Evolutionary conservation across 2,888 invertebrate species (phyloP), one percentile per base, ranked within the genome.

Genomic region (Drosophila mulleri): DNA sequence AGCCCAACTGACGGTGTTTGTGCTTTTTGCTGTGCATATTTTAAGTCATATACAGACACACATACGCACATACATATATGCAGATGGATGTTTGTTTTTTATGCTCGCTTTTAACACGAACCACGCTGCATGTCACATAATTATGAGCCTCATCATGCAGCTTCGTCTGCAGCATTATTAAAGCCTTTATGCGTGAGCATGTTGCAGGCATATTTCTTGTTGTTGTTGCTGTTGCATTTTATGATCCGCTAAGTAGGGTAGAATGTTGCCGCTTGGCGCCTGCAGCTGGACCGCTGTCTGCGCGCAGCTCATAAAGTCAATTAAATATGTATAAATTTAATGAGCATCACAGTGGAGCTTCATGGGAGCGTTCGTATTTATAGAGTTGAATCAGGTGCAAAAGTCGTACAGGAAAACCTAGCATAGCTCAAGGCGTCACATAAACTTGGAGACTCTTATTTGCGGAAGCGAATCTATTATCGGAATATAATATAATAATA

Each of bases 241-340:
- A 83, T 69, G 87, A 82, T 72, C 78, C 71, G 80, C 88, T 87
- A 84, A 84, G 82, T 87, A 86, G 84, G 69, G 82, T 77, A 68
- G 77, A 72, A 71, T 82, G 84, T 58, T 67, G 82, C 64, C 42
- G 68, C 63, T 63, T 63, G 80, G 70, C 81, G 79, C 72, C 80
- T 67, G 82, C 64, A 42, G 68, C 37, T 35, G 52, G 37, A 37
- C 42, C 65, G 32, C 61, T 42, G 50, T 62, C 59, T 67, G 57
- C 64, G 57, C 67, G 14, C 80, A 68, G 81, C 78, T 58, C 82
- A 80, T 88, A 83, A 86, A 90, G 88, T 84, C 90, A 90, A 90
- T 90, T 90, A 90, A 90, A 85, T 75, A 74, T 78, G 79, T 83
- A 90, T 90, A 83, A 88, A 90, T 80, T 85, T 78, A 86, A 80